Base-by-base conservation (phyloP, 2,797 vertebrate species). In the Sternotherus odoratus region DNA sequence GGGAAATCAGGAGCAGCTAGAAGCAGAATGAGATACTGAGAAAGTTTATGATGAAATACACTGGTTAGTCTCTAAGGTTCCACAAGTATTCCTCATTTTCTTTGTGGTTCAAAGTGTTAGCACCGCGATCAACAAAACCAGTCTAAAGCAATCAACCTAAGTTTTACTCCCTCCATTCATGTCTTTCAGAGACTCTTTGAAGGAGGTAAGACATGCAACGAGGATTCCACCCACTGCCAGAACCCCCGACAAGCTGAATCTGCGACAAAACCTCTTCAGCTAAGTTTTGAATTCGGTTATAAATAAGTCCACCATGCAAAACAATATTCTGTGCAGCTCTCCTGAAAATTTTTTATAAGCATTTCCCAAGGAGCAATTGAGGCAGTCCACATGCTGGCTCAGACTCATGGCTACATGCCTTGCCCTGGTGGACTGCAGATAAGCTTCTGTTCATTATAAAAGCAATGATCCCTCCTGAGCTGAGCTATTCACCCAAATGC, bases 1-100 rank as follows among this genome's bases (percentile, higher is more conserved):
- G 95, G 94, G 88, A 93, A 96, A 86, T 86, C 36, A 75, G 81
- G 79, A 94, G 51, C 91, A 89, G 90, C 80, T 94, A 75, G 87
- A 91, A 46, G 83, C 17, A 94, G 86, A 39, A 69, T 39, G 21
- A 39, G 36, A 23, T 69, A 12, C 21, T 69, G 43, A 5, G 43
- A 43, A 43, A 43, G 43, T 8, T 43, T 43, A 43, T 8, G 43
- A 5, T 43, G 43, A 43, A 43, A 43, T 43, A 43, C 5, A 43
- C 43, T 43, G 43, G 43, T 43, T 43, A 43, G 43, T 43, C 43
- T 43, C 8, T 43, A 43, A 43, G 43, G 43, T 43, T 5, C 43
- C 43, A 43, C 43, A 43, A 43, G 43, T 43, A 43, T 43, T 43
- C 43, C 43, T 43, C 43, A 43, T 43, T 43, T 43, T 43, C 43